These are phyloP conservation scores for Telmatherina bonti DNA, from an alignment of 2,797 vertebrate species.

Conservation along the genomic window DNA sequence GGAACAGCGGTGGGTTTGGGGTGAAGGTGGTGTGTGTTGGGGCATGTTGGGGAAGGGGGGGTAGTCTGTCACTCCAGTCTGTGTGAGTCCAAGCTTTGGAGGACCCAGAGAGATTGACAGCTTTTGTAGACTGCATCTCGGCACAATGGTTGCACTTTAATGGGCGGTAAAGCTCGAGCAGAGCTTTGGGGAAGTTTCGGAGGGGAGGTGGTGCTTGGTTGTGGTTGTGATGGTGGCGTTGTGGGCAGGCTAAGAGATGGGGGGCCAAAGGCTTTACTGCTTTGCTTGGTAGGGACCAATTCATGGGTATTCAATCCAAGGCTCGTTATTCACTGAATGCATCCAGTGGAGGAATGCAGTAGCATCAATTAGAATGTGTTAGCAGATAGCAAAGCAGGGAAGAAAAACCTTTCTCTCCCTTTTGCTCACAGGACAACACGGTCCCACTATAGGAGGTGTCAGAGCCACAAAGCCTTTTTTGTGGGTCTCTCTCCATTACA, in stretches of 20 bases:
- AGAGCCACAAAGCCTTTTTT: slow-evolving; percentile 96
- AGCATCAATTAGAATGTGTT: slow-evolving; percentile 99
- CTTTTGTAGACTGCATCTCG: slow-evolving; percentile 95
- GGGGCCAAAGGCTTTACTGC: slow-evolving; percentile 93
- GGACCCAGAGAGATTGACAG: slow-evolving; percentile 98
- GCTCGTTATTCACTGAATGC: slow-evolving; percentile 99
- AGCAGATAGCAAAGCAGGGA: slow-evolving; percentile 95
- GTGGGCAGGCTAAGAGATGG: slow-evolving; percentile 77
- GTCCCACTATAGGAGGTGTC: slow-evolving; percentile 95
- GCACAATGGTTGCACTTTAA: slow-evolving; percentile 98
- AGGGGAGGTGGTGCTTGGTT: slow-evolving; percentile 78
- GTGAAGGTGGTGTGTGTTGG: slow-evolving; percentile 43
- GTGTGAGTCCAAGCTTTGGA: slow-evolving; percentile 95
- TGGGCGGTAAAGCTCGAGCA: slow-evolving; percentile 90
- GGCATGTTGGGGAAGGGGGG: slow-evolving; percentile 67
- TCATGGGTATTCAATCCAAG: slow-evolving; percentile 93
- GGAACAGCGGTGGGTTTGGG: slow-evolving; percentile 80
- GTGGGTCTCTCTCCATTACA: slow-evolving; percentile 93
- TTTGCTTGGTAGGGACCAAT: slow-evolving; percentile 97
- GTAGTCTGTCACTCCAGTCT: slow-evolving; percentile 85
- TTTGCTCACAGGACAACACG: slow-evolving; percentile 90
- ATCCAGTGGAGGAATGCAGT: slow-evolving; percentile 95
- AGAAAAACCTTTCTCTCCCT: slow-evolving; percentile 93
- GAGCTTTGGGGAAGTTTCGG: slow-evolving; percentile 80
- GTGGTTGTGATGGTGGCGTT: slow-evolving; percentile 76